Evolutionary conservation across 2,888 invertebrate genomes (phyloP).

Genomic region (Parnassius orleans): DNA sequence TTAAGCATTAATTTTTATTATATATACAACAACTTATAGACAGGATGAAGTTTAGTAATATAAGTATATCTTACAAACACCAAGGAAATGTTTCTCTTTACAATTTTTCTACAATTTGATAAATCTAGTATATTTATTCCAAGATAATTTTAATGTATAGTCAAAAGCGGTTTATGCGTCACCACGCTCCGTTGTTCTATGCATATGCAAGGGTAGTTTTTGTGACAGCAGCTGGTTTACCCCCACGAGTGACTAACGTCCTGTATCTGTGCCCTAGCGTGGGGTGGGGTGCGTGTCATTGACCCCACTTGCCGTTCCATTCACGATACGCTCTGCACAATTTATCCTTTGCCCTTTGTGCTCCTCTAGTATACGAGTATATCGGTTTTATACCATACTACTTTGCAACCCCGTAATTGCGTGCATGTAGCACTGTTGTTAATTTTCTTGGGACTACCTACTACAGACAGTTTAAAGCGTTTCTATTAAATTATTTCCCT

Average conservation of each 20-base stretch:
- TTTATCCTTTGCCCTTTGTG: constrained; percentile 73
- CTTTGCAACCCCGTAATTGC: constrained; percentile 47
- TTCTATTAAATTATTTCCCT: too few relatives aligned
- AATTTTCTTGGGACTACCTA: constrained; percentile 50
- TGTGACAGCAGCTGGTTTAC: constrained; percentile 74
- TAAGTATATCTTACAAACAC: too few relatives aligned
- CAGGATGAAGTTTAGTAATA: too few relatives aligned
- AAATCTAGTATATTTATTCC: not conserved
- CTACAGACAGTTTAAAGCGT: too few relatives aligned
- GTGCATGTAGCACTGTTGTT: constrained; percentile 47
- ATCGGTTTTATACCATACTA: constrained; percentile 55
- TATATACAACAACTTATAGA: too few relatives aligned
- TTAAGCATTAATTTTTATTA: too few relatives aligned
- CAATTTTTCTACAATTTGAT: too few relatives aligned
- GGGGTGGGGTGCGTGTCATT: constrained; percentile 76
- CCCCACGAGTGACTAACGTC: constrained; percentile 77
- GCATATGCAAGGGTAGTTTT: constrained; percentile 69
- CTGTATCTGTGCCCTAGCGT: constrained; percentile 70
- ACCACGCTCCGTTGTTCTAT: constrained; percentile 45
- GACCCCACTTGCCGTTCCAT: constrained; percentile 76
- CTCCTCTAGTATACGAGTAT: constrained; percentile 59
- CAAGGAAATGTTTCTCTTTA: too few relatives aligned
- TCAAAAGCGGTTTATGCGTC: constrained; percentile 40
- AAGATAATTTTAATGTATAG: constrained; percentile 9
- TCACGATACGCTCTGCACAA: constrained; percentile 58